Base-by-base conservation (phyloP, 2,888 invertebrate genomes). In the Poecilus cupreus region DNA sequence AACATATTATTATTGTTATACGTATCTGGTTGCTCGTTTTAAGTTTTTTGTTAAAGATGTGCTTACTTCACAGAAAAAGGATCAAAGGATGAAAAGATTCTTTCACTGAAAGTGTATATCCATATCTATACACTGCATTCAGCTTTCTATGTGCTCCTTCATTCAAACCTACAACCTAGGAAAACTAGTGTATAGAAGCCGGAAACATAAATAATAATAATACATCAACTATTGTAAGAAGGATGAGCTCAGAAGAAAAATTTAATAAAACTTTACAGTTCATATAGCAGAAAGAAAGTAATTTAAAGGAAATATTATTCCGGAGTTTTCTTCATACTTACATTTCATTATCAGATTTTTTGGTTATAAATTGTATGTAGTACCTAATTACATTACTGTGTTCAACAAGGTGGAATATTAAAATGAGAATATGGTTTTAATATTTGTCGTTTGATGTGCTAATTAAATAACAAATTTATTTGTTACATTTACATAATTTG, bases 51-150 rank as follows among this genome's bases (percentile, higher is more conserved):
- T 60, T 26, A 60, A 60, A 26, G 26, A 26, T 60, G 60, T 60
- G 60, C 26, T 26, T 60, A 60, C 60, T 24, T 24, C 11, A 10
- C n/a, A 32, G 32, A 20, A 13, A 60, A 24, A 26, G 60, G 24
- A 60, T 60, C 26, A 60, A 60, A 60, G 60, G 60, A 60, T 60
- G 11, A 26, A 60, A 4, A 60, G 26, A 60, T 60, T 60, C 60
- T 60, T 60, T 60, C 60, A 60, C 24, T 13, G 13, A 3, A 43
- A 43, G 43, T 43, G 26, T 26, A 60, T 60, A 60, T 60, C 26
- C 13, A 60, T 54, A 54, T 26, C 60, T 60, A 22, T 57, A 60
- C 5, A 60, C n/a, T n/a, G 26, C 13, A 43, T 43, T 43, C 5
- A 11, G 3, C n/a, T 3, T 13, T 10, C 13, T 26, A n/a, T n/a